Evolutionary conservation across 2,888 invertebrate genomes (phyloP), one percentile per base, ranked within the genome.

Genomic region (Dicycla oo): DNA sequence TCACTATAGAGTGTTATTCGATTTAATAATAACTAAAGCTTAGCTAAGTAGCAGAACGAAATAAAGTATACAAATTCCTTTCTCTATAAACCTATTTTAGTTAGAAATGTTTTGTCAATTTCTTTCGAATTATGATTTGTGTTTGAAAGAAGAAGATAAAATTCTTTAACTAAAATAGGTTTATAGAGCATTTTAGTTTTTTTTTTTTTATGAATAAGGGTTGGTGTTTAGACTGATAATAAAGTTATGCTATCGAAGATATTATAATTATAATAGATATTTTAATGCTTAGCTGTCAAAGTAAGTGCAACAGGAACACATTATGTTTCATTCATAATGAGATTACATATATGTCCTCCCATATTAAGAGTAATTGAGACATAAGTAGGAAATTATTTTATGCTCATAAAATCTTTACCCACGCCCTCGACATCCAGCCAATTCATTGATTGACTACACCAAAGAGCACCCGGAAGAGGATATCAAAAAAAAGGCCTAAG

Each of bases 401-500:
- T 30, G 18, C 26, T 47, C 53, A 13, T 3, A 57, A 30, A 30
- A 54, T 51, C 8, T 49, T 45, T 43, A 56, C 18, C 57, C 49
- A 79, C 38, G 13, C 23, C 26, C 30, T 1, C n/a, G 18, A 1
- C 6, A 43, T 13, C 30, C 20, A 78, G 15, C 20, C 26, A 20
- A 61, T 30, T 51, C 15, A 45, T 69, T 65, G 49, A 76, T 67
- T 72, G 69, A 63, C 40, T 54, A 57, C 47, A 38, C 10, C 34
- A 49, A 58, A 82, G 54, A 61, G 66, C 40, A 69, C 18, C 70
- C 75, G 81, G 83, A 81, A 79, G 72, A 75, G 86, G 86, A 86
- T 78, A 79, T 78, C 30, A 76, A 75, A 74, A 79, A n/a, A 78
- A 82, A 51, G 56, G 61, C 62, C 78, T 78, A 75, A 68, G 34